Evolutionary conservation across 1,140 invertebrate genomes (phyloP), one percentile per base, ranked within the genome.

Genomic region (Lysiphlebus fabarum): DNA sequence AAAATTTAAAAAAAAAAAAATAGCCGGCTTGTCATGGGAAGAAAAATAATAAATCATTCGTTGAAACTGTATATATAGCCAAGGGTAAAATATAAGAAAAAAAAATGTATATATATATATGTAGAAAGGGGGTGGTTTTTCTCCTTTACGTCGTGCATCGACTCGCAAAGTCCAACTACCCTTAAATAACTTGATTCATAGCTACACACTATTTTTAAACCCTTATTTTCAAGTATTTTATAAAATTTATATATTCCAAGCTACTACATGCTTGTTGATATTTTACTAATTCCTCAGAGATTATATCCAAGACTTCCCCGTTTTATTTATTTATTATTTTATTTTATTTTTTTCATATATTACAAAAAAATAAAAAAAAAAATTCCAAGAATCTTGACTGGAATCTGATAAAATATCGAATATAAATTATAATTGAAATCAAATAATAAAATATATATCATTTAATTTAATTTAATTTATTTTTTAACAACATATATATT

Each of bases 161-260:
- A 78, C 70, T 78, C 75, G 74, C 75, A 72, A 77, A 79, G 77
- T 79, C 70, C 75, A 77, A 77, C 74, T 79, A 77, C 74, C 74
- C 76, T 79, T 79, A 79, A 77, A 79, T 79, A 79, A 77, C 70
- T 77, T 79, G 75, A 77, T 79, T 79, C 74, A 78, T 76, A 75
- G 70, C 65, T 53, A 36, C 51, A 50, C 38, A 9, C 45, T 49
- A 17, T 34, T 48, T 45, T 49, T 51, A n/a, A 48, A 53, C 47
- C 33, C n/a, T 12, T 45, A n/a, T 59, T 58, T 56, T 38, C 63
- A 56, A 56, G 17, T 54, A 11, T 43, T 10, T 36, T 44, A 36
- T 26, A 7, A 47, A 17, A 58, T 50, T 14, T 36, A 36, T 58
- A 49, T 58, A 33, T 45, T 53, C 60, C 26, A 8, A 36, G 47